phyloP scores from a whole-genome alignment of 2,888 invertebrate species.

The Lycaena phlaeas region DNA sequence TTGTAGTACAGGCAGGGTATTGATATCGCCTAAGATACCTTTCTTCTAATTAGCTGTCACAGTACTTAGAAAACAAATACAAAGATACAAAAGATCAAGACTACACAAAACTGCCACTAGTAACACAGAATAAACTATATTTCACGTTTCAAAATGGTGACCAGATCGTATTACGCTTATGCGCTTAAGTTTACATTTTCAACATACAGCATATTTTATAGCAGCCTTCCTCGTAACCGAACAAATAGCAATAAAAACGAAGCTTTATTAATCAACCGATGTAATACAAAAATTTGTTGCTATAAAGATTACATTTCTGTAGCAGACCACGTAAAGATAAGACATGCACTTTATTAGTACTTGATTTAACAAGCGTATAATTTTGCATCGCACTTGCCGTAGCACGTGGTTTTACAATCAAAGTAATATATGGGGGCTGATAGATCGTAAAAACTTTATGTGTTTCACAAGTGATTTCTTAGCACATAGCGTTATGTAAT shows the following conservation, averaged over 20 bases:
- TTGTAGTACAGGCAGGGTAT: too few relatives aligned
- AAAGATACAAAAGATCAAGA: too few relatives aligned
- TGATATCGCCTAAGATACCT: too few relatives aligned
- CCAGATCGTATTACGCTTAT: slow-evolving; percentile 5
- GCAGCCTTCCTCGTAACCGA: slow-evolving; percentile 13
- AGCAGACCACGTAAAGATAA: slow-evolving; percentile 23
- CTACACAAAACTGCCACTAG: too few relatives aligned
- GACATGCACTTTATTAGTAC: slow-evolving; percentile 41
- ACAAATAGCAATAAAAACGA: slow-evolving; percentile 35
- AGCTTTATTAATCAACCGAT: slow-evolving; percentile 37
- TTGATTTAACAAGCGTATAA: slow-evolving; percentile 56
- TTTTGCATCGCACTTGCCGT: slow-evolving; percentile 21
- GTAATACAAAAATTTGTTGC: slow-evolving; percentile 48
- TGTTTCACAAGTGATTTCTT: background rate
- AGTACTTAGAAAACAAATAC: too few relatives aligned
- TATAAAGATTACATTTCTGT: slow-evolving; percentile 30
- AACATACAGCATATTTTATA: slow-evolving; percentile 2
- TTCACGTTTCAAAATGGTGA: too few relatives aligned
- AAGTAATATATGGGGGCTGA: slow-evolving; percentile 5
- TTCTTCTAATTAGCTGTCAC: too few relatives aligned
- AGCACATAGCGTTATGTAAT: background rate
- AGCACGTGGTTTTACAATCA: slow-evolving; percentile 1
- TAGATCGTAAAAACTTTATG: background rate
- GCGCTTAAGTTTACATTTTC: slow-evolving; percentile 5
- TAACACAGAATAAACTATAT: too few relatives aligned